Evolutionary conservation across 2,113 vertebrate species (phyloP).

Genomic region (Dascyllus trimaculatus): DNA sequence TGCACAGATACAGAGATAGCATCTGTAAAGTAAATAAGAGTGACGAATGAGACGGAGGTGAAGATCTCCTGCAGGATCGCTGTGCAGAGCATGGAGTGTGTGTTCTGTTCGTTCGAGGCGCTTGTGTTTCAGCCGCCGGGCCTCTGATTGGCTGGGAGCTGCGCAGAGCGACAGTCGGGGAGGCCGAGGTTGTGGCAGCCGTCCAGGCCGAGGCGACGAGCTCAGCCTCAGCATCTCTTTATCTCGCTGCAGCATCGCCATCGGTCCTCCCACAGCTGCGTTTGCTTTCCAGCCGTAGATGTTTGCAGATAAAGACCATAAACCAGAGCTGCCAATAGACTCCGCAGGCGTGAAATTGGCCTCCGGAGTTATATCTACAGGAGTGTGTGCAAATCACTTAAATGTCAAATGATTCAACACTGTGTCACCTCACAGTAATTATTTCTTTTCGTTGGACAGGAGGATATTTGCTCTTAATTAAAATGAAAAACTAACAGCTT

Average conservation of each 20-base stretch:
- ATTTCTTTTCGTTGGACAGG: no score
- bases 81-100: background rate
- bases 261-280: background rate
- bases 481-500: no score
- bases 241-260: slow-evolving; percentile 1
- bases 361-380: background rate
- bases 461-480: no score
- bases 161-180: background rate
- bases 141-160: slow-evolving; percentile 11
- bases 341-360: slow-evolving; percentile 35
- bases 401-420: no score
- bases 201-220: slow-evolving; percentile 45
- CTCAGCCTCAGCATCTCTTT: slow-evolving; percentile 12
- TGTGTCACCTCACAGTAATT: no score
- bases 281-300: background rate
- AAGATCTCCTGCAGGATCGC: background rate
- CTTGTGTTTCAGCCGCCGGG: slow-evolving; percentile 15
- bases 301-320: background rate
- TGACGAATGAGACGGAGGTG: background rate
- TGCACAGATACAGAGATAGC: no score
- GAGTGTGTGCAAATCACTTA: no score
- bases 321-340: slow-evolving; percentile 18
- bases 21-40: background rate
- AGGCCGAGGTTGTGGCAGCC: slow-evolving; percentile 23
- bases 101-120: background rate